A percentile compares a stretch with the other conserved stretches of the same genome.
phyloP scores from a whole-genome alignment of 2,888 invertebrate genomes.

The Erynnis tages region DNA sequence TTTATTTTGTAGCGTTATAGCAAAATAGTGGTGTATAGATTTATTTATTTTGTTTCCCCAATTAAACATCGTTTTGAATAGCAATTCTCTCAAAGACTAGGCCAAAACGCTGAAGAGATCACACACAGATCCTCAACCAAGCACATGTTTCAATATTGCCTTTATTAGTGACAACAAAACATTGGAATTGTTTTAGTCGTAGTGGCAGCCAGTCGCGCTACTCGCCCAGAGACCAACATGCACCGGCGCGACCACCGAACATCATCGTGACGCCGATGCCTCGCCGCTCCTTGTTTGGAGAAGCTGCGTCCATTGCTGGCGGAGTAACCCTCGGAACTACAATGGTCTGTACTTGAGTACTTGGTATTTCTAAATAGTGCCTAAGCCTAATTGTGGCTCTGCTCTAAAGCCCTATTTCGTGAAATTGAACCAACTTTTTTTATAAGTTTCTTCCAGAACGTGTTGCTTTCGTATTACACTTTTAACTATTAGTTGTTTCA shows the following conservation, averaged over 20 bases:
- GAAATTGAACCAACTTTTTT: too few relatives aligned
- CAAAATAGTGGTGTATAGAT: too few relatives aligned
- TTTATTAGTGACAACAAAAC: background rate
- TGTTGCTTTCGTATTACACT: too few relatives aligned
- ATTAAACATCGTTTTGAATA: too few relatives aligned
- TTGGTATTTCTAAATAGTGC: background rate
- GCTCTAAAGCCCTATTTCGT: too few relatives aligned
- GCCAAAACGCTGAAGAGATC: background rate
- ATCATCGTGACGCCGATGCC: conserved; percentile 75
- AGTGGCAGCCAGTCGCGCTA: conserved; percentile 45
- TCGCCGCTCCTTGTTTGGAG: conserved; percentile 93
- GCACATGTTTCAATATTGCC: too few relatives aligned
- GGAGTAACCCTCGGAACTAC: conserved; percentile 98
- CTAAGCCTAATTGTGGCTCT: background rate
- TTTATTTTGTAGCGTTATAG: too few relatives aligned
- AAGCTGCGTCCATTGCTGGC: conserved; percentile 99
- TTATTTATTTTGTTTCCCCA: too few relatives aligned
- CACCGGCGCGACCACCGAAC: conserved; percentile 53
- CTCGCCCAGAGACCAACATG: conserved; percentile 49
- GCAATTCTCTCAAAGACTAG: too few relatives aligned
- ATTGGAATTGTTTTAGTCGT: background rate
- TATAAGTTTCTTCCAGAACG: too few relatives aligned
- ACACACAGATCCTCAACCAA: too few relatives aligned
- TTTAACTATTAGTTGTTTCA: too few relatives aligned
- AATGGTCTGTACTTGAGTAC: conserved; percentile 66